These are phyloP conservation scores for Pseudococcus longispinus DNA, from an alignment of 2,888 invertebrate species.

Conservation along the genomic window DNA sequence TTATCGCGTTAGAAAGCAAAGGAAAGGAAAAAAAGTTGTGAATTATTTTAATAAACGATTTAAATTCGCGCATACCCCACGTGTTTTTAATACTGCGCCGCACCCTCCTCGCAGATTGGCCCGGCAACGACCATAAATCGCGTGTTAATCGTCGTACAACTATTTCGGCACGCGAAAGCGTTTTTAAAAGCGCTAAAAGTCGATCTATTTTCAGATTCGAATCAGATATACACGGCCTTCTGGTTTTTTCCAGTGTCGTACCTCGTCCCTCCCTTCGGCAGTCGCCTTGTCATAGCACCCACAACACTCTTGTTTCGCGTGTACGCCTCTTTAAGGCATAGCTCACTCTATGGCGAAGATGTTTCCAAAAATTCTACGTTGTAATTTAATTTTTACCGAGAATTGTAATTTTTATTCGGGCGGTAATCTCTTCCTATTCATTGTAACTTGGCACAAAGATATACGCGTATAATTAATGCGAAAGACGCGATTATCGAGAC, in stretches of 20 bases:
- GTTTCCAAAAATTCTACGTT: neutral
- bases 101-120: neutral
- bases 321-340: neutral
- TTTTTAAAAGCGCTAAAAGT: constrained; percentile 35
- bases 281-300: neutral
- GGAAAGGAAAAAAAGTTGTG: neutral
- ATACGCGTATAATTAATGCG: neutral
- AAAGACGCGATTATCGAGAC: neutral
- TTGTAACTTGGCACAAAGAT: neutral
- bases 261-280: neutral
- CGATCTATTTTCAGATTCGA: constrained; percentile 21
- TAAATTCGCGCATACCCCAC: neutral
- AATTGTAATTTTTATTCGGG: constrained; percentile 7
- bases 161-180: constrained; percentile 20
- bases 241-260: constrained; percentile 3
- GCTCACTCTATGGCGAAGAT: neutral
- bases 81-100: neutral
- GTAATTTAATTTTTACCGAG: constrained; percentile 17
- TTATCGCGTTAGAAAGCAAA: constrained; percentile 13
- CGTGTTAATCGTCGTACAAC: constrained; percentile 23
- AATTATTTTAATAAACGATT: constrained; percentile 34
- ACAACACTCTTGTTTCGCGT: constrained; percentile 21
- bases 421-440: neutral
- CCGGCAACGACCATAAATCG: neutral
- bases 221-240: constrained; percentile 13